Evolutionary conservation across 2,113 vertebrate genomes (phyloP), one percentile per base, ranked within the genome.

Genomic region (Macrotus californicus): DNA sequence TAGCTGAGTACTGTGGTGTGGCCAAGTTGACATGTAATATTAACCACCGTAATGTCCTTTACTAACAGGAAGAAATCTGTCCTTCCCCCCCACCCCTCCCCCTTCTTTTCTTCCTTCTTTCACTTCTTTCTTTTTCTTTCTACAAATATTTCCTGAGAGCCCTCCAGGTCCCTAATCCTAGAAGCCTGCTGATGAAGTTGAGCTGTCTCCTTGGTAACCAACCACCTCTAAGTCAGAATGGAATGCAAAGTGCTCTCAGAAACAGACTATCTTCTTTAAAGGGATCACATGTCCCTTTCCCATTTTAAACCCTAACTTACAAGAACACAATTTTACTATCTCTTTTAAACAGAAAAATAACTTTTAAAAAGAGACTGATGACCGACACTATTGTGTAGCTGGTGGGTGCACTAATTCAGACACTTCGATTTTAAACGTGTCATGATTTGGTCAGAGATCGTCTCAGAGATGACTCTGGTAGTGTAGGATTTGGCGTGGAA

Each of bases 151-250:
- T 96, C 93, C 96, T 91, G 66, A 96, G 96, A 97, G 87, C 56
- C 96, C 96, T 80, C 95, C 92, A 43, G 96, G 89, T 95, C 90
- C 95, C 81, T 10, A 2, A 88, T 95, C 91, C 82, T 89, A 91
- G 96, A 97, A 91, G 79, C 94, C 93, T 91, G 76, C 93, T 86
- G 95, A 95, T 89, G 95, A 94, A 87, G 96, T 70, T 97, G 93
- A 94, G 73, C 83, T 24, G 96, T 97, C 96, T 97, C 97, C 96
- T 97, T 97, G 97, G 96, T 93, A 97, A 97, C 97, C 96, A 97
- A 97, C 97, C 96, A 89, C 82, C 82, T 86, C 93, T 89, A 96
- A 93, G 93, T 87, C 82, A 92, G 94, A 97, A 95, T 73, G 73
- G 94, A 95, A 96, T 83, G 86, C 67, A 87, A 89, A 94, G 89